A percentile compares a stretch with the other conserved stretches of the same genome.
Evolutionary conservation across 2,888 invertebrate species (phyloP).

Genomic region (Brachylomia viminalis): DNA sequence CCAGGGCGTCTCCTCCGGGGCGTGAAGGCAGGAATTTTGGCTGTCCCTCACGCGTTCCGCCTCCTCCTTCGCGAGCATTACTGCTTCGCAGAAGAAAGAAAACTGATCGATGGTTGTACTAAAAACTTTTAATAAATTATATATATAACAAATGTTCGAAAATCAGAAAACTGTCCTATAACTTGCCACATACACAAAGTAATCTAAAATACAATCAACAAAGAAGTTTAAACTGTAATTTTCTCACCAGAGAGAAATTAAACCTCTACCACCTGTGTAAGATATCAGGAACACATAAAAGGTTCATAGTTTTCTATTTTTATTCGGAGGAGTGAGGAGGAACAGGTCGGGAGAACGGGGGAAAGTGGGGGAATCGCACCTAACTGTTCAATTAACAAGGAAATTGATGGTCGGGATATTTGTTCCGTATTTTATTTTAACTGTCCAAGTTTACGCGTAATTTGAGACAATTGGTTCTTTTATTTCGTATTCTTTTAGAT

Average conservation of each 20-base stretch:
- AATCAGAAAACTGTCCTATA: too few relatives aligned
- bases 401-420: slow-evolving; percentile 71
- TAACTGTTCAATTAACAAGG: slow-evolving; percentile 72
- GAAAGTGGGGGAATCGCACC: slow-evolving; percentile 50
- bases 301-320: slow-evolving; percentile 73
- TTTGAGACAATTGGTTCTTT: slow-evolving; percentile 66
- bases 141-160: too few relatives aligned
- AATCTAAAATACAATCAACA: slow-evolving; percentile 17
- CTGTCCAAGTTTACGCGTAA: slow-evolving; percentile 67
- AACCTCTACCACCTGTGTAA: slow-evolving; percentile 58
- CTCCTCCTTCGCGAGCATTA: too few relatives aligned
- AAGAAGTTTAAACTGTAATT: slow-evolving; percentile 42
- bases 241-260: slow-evolving; percentile 55
- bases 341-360: not conserved
- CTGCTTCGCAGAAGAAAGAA: too few relatives aligned
- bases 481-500: slow-evolving; percentile 55
- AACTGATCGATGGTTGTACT: too few relatives aligned
- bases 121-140: too few relatives aligned
- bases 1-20: too few relatives aligned
- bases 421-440: slow-evolving; percentile 69
- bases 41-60: too few relatives aligned
- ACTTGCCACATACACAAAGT: not conserved
- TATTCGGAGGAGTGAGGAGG: slow-evolving; percentile 54
- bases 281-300: slow-evolving; percentile 72
- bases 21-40: too few relatives aligned